Evolutionary conservation across 2,113 vertebrate species (phyloP).

Genomic region (Sceloporus undulatus): DNA sequence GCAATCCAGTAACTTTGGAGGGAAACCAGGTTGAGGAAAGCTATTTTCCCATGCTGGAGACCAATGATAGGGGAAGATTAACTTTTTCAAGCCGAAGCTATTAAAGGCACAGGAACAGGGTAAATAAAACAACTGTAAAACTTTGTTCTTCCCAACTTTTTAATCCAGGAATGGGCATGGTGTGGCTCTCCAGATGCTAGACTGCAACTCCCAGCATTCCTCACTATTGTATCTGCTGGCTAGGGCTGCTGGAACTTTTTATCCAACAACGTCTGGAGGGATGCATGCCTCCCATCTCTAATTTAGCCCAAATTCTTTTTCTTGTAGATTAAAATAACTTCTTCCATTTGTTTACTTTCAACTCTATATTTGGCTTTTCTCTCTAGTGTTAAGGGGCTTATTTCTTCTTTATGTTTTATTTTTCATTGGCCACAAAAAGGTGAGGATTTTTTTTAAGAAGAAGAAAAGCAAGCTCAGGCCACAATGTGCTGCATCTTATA

Average conservation of each 20-base stretch:
- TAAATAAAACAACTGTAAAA: neutral
- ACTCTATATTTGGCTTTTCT: neutral
- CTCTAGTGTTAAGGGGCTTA: neutral
- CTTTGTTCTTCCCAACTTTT: neutral
- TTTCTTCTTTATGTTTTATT: neutral
- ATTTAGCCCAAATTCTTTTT: neutral
- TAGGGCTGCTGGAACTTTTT: neutral
- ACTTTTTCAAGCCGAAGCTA: no score
- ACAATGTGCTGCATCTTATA: conserved; percentile 70
- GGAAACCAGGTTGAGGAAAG: no score
- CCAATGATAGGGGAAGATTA: neutral
- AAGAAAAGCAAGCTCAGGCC: conserved; percentile 32
- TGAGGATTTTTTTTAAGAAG: conserved; percentile 12
- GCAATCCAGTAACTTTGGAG: no score
- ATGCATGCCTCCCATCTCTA: neutral
- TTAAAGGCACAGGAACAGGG: neutral
- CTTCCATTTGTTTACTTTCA: neutral
- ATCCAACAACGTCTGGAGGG: no score
- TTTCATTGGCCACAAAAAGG: neutral
- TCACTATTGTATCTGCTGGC: neutral
- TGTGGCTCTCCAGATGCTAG: no score
- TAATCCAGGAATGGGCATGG: no score
- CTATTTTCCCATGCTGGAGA: neutral
- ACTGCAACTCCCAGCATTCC: neutral
- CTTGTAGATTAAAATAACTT: neutral